Conservation (phyloP, 92 coral and sea anemone species). For the Epizoanthus stellaris region DNA sequence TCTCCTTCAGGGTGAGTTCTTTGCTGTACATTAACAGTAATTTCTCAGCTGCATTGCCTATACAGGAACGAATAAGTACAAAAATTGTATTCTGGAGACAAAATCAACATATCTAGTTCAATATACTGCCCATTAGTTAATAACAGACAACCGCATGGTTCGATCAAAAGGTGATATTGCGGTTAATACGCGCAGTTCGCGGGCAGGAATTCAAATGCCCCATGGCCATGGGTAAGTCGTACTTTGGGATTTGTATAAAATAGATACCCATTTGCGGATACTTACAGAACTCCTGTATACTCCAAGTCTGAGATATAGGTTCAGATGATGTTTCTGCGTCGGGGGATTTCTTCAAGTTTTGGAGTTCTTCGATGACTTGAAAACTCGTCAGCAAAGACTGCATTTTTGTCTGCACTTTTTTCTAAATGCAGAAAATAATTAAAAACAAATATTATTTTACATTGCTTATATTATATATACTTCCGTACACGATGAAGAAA, state of each 20-base stretch:
- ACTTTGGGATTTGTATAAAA: not conserved
- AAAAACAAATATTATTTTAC: no score
- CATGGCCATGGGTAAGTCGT: not conserved
- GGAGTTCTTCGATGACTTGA: constrained; percentile 74
- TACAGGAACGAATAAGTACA: no score
- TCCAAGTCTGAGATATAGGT: constrained; percentile 80
- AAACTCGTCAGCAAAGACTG: constrained; percentile 73
- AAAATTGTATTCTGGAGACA: not conserved
- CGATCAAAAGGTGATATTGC: no score
- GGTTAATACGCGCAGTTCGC: no score
- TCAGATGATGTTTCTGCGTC: constrained; percentile 23
- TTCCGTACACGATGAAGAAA: not conserved
- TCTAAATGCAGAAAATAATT: constrained; percentile 41
- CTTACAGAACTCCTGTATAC: constrained; percentile 83
- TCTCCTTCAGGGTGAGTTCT: constrained; percentile 87
- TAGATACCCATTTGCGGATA: not conserved
- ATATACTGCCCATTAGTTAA: no score
- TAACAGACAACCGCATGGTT: no score
- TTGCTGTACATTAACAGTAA: constrained; percentile 66
- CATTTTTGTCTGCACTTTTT: constrained; percentile 75
- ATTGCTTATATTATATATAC: no score
- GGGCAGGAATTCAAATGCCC: not conserved
- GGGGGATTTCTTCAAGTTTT: constrained; percentile 55
- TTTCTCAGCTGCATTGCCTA: constrained; percentile 79
- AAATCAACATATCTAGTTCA: not conserved